Percentiles rank a stretch among this genome's conserved stretches.
Conservation (phyloP, 1,140 invertebrate species). For the Vanessa tameamea region DNA sequence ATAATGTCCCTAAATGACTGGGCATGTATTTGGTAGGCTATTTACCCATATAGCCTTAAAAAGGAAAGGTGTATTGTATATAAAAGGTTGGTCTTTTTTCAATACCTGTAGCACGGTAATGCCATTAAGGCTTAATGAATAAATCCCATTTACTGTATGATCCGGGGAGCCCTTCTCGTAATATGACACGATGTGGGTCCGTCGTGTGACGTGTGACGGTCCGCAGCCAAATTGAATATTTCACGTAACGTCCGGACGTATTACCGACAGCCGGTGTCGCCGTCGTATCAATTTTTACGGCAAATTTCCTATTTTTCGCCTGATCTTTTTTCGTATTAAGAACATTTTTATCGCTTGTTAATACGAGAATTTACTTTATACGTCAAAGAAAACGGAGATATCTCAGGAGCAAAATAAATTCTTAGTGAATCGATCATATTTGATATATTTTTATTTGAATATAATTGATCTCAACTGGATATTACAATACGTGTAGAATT, state of each 20-base stretch:
- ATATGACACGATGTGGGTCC: slow-evolving; percentile 22
- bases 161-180: slow-evolving; percentile 22
- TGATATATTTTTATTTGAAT: no score
- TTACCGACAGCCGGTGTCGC: slow-evolving; percentile 43
- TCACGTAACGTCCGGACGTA: slow-evolving; percentile 39
- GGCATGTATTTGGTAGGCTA: no score
- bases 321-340: slow-evolving; percentile 12
- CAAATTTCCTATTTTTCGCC: slow-evolving; percentile 49
- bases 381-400: not conserved
- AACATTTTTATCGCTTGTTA: slow-evolving; percentile 1
- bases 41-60: no score
- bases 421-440: no score
- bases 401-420: no score
- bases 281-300: slow-evolving; percentile 47
- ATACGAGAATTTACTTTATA: slow-evolving; percentile 12
- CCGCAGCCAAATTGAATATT: slow-evolving; percentile 48
- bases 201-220: slow-evolving; percentile 34
- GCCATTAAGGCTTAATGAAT: slow-evolving; percentile 21
- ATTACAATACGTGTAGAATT: no score
- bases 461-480: no score
- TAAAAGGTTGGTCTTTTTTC: not conserved
- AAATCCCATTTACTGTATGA: slow-evolving; percentile 26
- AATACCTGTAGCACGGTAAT: slow-evolving; percentile 2
- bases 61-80: not conserved
- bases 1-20: no score